phyloP scores from a whole-genome alignment of 1,140 invertebrate genomes.

The Planococcus citri region DNA sequence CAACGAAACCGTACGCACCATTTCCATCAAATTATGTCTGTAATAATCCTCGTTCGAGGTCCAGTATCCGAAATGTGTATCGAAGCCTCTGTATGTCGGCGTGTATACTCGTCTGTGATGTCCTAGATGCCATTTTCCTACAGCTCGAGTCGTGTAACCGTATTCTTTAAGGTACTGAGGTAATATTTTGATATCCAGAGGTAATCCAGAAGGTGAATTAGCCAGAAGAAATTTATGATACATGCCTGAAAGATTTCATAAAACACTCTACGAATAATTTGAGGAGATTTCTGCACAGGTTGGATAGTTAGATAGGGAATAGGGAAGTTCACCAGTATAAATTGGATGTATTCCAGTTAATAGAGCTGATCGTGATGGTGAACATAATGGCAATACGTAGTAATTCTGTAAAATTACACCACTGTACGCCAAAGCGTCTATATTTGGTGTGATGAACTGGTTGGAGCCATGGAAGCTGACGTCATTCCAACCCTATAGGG shows the following conservation, averaged over 20 bases:
- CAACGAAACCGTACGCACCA: too few species aligned
- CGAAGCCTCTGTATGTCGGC: conserved; percentile 65
- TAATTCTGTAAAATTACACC: conserved; percentile 46
- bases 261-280: not conserved
- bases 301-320: too few species aligned
- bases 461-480: conserved; percentile 53
- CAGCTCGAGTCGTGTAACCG: conserved; percentile 50
- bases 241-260: conserved; percentile 51
- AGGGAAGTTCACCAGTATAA: conserved; percentile 44
- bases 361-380: conserved; percentile 45
- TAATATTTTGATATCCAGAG: conserved; percentile 52
- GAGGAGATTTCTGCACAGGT: too few species aligned
- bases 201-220: conserved; percentile 56
- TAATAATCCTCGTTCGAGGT: conserved; percentile 39
- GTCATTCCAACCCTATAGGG: conserved; percentile 62
- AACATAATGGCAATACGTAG: conserved; percentile 43
- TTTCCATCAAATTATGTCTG: not conserved
- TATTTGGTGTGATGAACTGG: conserved; percentile 51
- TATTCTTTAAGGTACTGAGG: conserved; percentile 47
- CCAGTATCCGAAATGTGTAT: conserved; percentile 71
- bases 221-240: conserved; percentile 64
- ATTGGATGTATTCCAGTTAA: conserved; percentile 49
- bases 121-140: conserved; percentile 64
- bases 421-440: conserved; percentile 47
- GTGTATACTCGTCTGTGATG: conserved; percentile 53